phyloP scores from a whole-genome alignment of 1,140 invertebrate species.

The Lucilia cuprina region DNA sequence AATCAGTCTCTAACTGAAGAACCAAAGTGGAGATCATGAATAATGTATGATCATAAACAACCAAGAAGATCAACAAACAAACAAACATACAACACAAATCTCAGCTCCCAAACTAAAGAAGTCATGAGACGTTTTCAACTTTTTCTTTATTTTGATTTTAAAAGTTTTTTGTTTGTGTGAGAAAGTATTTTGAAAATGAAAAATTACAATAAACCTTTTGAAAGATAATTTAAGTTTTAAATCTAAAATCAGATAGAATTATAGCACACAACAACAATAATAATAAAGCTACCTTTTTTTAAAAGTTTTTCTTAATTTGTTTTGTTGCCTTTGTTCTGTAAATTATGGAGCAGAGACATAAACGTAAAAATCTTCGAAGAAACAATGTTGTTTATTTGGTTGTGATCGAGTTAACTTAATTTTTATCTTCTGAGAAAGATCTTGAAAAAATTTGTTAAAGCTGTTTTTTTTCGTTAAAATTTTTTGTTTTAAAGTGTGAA shows the following conservation, averaged over 20 bases:
- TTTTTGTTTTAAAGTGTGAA: conserved; percentile 56
- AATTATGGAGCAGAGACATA: not conserved
- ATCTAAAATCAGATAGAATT: not conserved
- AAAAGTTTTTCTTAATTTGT: too few relatives aligned
- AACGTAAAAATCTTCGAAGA: not conserved
- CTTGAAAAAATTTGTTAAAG: conserved; percentile 28
- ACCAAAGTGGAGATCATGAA: conserved; percentile 15
- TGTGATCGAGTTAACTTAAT: not conserved
- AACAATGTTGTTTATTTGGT: not conserved
- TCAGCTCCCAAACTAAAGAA: not conserved
- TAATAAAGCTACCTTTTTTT: not conserved
- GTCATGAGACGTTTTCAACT: not conserved
- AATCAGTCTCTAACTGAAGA: not conserved
- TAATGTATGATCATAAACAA: conserved; percentile 18
- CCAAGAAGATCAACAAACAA: not conserved
- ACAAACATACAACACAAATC: not conserved
- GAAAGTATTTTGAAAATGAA: not conserved
- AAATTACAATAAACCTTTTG: conserved; percentile 9
- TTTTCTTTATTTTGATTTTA: not conserved
- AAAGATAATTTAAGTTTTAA: not conserved
- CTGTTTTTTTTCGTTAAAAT: not conserved
- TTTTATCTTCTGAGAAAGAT: conserved; percentile 27
- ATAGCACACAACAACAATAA: not conserved
- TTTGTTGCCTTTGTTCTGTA: too few relatives aligned
- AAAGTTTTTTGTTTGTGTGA: not conserved